Base-by-base conservation (phyloP, 2,113 vertebrate genomes). In the Erythrocercus mccallii region DNA sequence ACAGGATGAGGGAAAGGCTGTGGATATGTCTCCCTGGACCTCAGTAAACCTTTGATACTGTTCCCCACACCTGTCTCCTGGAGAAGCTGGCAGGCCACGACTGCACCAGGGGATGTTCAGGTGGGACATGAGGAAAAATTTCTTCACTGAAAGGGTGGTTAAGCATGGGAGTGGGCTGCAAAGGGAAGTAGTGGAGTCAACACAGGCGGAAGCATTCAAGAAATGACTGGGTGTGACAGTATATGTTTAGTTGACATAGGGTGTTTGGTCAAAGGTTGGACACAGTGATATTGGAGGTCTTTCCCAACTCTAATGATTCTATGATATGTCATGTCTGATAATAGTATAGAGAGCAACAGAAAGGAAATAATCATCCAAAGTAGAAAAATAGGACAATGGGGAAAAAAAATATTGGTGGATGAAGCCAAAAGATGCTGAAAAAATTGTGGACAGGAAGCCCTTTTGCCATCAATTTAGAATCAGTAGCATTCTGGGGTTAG, bases 221-320 rank as follows among this genome's bases (percentile, higher is more conserved):
- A 37, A 73, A 65, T 50, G 27, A 33, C 22, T 37, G 51, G 37
- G 60, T 50, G 44, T 50, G 27, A 62, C 51, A 25, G 16, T 12
- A 35, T 12, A 0, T 35, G 50, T 65, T 57, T 44, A 33, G 44
- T 9, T 57, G 51, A 19, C 37, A 28, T 44, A 15, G 50, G 68
- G 22, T 65, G 18, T 44, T 48, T 37, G 24, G 76, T 28, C 37
- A 48, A 48, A 22, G 35, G 6, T 2, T 56, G 35, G 50, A 22
- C 31, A 44, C 2, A 0, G 22, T 33, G 66, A 35, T 9, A 35
- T 2, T 5, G 5, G 44, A 57, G 25, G 11, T 50, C 50, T 50
- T 64, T 57, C 37, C 57, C 35, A 72, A 50, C 42, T 24, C 35
- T 27, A 56, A 64, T 27, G 30, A 56, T 18, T 16, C 31, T 22